Conservation (phyloP, 1,140 invertebrate species). For the Gryllus bimaculatus region DNA sequence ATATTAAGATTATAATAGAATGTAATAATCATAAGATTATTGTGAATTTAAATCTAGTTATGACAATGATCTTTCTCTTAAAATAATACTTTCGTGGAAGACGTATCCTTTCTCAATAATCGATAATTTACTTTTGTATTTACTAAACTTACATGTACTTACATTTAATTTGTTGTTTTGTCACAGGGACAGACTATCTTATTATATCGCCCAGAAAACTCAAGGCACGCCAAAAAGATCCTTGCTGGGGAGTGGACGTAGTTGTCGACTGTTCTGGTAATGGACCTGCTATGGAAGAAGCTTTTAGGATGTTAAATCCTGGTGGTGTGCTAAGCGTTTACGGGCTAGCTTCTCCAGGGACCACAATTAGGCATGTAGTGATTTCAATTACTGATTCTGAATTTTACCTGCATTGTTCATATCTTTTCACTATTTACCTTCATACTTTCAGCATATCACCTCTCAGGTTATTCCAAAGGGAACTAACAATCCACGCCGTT, state of each 20-base stretch:
- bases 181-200: slow-evolving; percentile 45
- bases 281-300: slow-evolving; percentile 43
- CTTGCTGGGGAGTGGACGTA: slow-evolving; percentile 41
- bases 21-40: no score
- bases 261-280: slow-evolving; percentile 58
- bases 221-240: slow-evolving; percentile 30
- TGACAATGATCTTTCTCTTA: no score
- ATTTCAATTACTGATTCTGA: background rate
- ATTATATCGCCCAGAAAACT: slow-evolving; percentile 43
- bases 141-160: no score
- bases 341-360: slow-evolving; percentile 41
- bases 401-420: background rate
- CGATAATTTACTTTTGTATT: no score
- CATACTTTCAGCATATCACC: background rate
- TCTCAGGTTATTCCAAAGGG: background rate
- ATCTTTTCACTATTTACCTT: background rate
- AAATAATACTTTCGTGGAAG: no score
- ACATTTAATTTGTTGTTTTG: no score
- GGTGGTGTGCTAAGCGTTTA: slow-evolving; percentile 47
- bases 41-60: no score
- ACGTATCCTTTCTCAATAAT: no score
- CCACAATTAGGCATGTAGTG: slow-evolving; percentile 31
- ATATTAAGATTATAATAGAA: no score
- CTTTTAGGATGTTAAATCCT: slow-evolving; percentile 34
- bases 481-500: background rate